Base-by-base conservation (phyloP, 2,113 vertebrate species). In the Rhea americana region DNA sequence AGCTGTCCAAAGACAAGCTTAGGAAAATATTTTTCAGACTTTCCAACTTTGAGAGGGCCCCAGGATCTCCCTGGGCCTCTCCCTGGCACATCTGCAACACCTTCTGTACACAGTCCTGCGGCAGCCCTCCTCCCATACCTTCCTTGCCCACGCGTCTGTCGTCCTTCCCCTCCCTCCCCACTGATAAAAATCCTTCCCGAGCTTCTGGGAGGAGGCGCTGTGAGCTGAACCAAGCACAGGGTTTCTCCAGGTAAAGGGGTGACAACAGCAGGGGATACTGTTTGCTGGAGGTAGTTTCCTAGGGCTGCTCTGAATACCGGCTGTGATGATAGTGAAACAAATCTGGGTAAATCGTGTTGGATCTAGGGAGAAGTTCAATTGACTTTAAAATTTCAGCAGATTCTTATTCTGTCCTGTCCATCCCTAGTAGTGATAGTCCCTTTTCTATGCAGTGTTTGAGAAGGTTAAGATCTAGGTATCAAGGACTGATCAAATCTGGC, bases 1-100 rank as follows among this genome's bases (percentile, higher is more conserved):
- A 96, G 95, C 96, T 96, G 95, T 95, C 92, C 81, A 96, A 95
- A 96, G 96, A 89, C 91, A 95, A 91, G 77, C 95, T 92, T 96
- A 96, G 96, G 96, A 96, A 96, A 96, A 96, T 96, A 96, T 94
- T 96, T 96, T 96, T 96, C 96, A 96, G 89, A 96, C 86, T 96
- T 95, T 96, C 96, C 93, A 94, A 96, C 93, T 96, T 65, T 47
- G 45, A 93, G 93, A 92, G 93, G 92, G 96, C 95, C 96, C 81
- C 96, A 96, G 92, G 48, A 96, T 93, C 95, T 94, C 93, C 89
- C 86, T 95, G 96, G 95, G 96, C 96, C 96, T 96, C 96, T 96
- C 95, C 92, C 95, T 96, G 96, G 96, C 96, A 93, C 17, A 21
- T 94, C 14, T 90, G 92, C 93, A 95, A 95, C 89, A 90, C 94